These are phyloP conservation scores for Carcina quercana DNA, from an alignment of 2,888 invertebrate species.

Conservation along the genomic window DNA sequence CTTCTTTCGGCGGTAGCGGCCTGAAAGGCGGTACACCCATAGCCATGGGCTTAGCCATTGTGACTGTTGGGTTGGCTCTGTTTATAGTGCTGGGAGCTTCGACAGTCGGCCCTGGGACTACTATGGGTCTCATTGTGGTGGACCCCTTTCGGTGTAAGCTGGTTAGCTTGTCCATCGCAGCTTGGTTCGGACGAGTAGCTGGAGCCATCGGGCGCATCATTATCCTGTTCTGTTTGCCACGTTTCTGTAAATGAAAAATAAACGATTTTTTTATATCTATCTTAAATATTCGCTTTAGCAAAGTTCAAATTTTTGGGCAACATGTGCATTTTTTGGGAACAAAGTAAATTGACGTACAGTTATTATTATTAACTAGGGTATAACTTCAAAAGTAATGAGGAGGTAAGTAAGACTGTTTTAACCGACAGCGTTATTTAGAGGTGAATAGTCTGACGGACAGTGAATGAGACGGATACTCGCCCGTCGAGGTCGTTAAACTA, in stretches of 20 bases:
- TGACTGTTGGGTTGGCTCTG: conserved; percentile 35
- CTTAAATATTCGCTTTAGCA: neutral
- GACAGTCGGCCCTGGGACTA: conserved; percentile 42
- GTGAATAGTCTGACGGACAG: neutral
- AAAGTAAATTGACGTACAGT: no score
- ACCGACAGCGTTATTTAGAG: no score
- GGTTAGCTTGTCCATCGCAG: conserved; percentile 54
- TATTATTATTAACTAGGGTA: no score
- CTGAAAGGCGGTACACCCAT: conserved; percentile 85
- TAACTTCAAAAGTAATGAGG: no score
- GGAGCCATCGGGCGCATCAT: conserved; percentile 59
- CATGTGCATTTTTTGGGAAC: no score
- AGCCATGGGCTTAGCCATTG: conserved; percentile 71
- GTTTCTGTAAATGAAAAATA: conserved; percentile 49
- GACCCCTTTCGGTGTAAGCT: conserved; percentile 43
- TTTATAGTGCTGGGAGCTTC: conserved; percentile 29
- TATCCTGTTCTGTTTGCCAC: conserved; percentile 64
- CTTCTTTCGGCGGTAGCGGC: conserved; percentile 80
- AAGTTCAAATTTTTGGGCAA: no score
- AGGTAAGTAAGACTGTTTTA: no score
- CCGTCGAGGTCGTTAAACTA: conserved; percentile 1
- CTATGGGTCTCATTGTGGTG: conserved; percentile 54
- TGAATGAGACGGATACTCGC: neutral
- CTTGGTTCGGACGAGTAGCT: conserved; percentile 42
- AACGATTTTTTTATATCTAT: neutral